A percentile compares a stretch with the other conserved stretches of the same genome.
Conservation (phyloP, 2,888 invertebrate species). For the Heliconius cydno region DNA sequence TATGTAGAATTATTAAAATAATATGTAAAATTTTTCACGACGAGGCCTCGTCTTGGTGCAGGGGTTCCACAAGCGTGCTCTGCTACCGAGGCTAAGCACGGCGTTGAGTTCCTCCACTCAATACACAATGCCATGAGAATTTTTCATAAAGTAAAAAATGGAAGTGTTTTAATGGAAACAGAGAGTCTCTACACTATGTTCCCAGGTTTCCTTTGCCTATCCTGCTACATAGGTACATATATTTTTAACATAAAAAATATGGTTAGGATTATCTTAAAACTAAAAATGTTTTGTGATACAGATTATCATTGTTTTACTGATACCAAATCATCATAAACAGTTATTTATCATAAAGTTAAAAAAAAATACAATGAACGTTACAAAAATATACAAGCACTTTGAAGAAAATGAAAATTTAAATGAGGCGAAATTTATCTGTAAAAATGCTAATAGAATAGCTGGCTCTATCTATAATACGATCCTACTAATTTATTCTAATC, state of each 20-base stretch:
- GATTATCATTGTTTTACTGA: background rate
- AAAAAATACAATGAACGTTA: background rate
- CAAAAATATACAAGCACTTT: constrained; percentile 18
- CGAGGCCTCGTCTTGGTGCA: no score
- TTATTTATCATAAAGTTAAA: background rate
- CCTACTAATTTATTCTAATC: constrained; percentile 48
- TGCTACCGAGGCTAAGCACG: no score
- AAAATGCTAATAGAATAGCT: constrained; percentile 41
- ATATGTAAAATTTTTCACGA: background rate
- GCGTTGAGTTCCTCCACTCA: no score
- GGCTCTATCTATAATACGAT: constrained; percentile 33
- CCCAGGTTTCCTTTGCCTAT: no score
- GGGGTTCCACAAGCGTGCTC: no score
- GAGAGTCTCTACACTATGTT: no score
- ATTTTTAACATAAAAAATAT: background rate
- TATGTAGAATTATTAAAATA: no score
- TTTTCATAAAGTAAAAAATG: no score
- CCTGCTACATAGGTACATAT: no score
- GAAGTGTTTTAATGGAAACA: no score
- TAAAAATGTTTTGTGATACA: background rate
- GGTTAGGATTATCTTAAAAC: background rate
- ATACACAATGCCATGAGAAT: no score
- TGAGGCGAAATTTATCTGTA: constrained; percentile 32
- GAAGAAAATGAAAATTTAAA: constrained; percentile 37
- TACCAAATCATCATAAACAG: background rate